These are phyloP conservation scores for Baccha elongata DNA, from an alignment of 2,888 invertebrate genomes.

Conservation along the genomic window DNA sequence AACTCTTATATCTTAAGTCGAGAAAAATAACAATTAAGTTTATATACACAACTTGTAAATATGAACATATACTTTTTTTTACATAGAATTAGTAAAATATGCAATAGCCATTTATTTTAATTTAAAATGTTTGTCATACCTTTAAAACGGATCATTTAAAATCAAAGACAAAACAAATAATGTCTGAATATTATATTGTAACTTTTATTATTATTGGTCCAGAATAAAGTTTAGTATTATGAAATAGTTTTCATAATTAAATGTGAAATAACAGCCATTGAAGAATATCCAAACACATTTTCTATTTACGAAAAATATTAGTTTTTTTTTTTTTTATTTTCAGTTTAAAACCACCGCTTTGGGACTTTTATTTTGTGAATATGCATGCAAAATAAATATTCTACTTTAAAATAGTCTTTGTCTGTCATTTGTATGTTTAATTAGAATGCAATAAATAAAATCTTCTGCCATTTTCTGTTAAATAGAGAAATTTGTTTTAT, in stretches of 20 bases:
- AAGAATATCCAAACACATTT: constrained; percentile 6
- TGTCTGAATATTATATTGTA: constrained; percentile 10
- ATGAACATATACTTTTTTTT: constrained; percentile 53
- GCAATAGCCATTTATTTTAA: constrained; percentile 50
- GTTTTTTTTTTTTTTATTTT: constrained; percentile 2
- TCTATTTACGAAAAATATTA: constrained; percentile 8
- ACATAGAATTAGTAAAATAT: constrained; percentile 63
- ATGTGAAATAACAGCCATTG: constrained; percentile 50
- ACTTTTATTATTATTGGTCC: too few species aligned
- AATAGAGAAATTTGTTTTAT: background rate
- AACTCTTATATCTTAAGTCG: constrained; percentile 45
- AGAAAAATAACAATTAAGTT: constrained; percentile 41
- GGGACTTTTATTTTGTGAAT: constrained; percentile 6
- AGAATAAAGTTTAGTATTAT: constrained; percentile 56
- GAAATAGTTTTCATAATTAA: constrained; percentile 39
- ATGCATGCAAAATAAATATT: constrained; percentile 30
- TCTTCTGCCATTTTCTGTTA: constrained; percentile 55
- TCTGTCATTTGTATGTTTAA: constrained; percentile 32
- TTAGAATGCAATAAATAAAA: constrained; percentile 51
- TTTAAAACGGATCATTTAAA: background rate
- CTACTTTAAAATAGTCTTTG: constrained; percentile 10
- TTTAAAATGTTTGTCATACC: background rate
- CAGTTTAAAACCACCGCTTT: constrained; percentile 52
- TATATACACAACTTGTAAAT: constrained; percentile 62
- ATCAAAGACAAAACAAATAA: background rate